phyloP scores from a whole-genome alignment of 2,113 vertebrate species.

The Orthonyx spaldingii region DNA sequence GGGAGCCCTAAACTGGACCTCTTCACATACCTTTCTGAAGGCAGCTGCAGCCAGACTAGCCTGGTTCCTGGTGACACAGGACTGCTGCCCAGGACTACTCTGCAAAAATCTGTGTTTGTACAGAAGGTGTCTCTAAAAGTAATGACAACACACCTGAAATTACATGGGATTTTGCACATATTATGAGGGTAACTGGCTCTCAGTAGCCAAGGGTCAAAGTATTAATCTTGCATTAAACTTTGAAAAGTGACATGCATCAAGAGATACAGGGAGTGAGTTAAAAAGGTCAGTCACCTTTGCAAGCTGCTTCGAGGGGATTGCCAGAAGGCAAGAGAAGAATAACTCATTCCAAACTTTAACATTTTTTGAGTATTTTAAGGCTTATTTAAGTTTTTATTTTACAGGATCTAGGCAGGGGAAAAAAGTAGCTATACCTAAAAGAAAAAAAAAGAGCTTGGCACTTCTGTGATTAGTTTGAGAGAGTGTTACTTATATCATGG shows the following conservation, averaged over 20 bases:
- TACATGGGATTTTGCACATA: neutral
- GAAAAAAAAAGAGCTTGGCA: slow-evolving; percentile 72
- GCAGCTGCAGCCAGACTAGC: neutral
- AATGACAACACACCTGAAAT: neutral
- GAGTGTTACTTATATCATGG: slow-evolving; percentile 64
- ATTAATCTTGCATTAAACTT: neutral
- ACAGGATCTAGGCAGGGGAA: slow-evolving; percentile 54
- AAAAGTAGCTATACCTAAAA: slow-evolving; percentile 12
- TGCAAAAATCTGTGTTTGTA: neutral
- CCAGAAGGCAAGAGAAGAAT: neutral
- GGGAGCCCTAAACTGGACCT: neutral
- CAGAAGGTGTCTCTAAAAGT: neutral
- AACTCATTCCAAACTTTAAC: slow-evolving; percentile 55
- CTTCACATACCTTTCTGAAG: neutral
- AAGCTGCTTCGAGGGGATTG: neutral
- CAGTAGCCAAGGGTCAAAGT: neutral
- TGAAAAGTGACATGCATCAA: neutral
- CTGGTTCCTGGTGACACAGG: neutral
- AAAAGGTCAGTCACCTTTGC: neutral
- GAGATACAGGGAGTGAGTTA: slow-evolving; percentile 6
- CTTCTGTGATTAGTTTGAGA: slow-evolving; percentile 76
- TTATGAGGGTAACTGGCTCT: neutral
- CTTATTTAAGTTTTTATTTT: slow-evolving; percentile 66
- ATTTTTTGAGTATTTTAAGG: slow-evolving; percentile 71
- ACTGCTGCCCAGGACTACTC: neutral